Base-by-base conservation (phyloP, 2,888 invertebrate species). In the Leptura quadrifasciata region DNA sequence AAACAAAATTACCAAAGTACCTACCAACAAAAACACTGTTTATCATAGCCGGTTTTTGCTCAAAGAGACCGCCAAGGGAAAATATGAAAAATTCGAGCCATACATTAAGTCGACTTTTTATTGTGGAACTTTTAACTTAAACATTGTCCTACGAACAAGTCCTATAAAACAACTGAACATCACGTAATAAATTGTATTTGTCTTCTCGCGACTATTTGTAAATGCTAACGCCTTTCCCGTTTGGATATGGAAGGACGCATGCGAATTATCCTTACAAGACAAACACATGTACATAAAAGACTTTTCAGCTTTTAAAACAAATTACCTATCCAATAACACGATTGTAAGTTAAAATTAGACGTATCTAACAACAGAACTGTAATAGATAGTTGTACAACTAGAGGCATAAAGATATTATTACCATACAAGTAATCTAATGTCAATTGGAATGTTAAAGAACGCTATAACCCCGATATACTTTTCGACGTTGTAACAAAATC, bases 181-280 rank as follows among this genome's bases (percentile, higher is more conserved):
- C 81, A 79, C 79, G 81, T 82, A 83, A 82, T 83, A 83, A 82
- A 82, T 82, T 80, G 82, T 76, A 78, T 83, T 81, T 82, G 82
- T 83, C 80, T 82, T 78, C 76, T 64, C 74, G 72, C 71, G 79
- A 77, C 82, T 81, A 82, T 82, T 83, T 82, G 81, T 82, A 82
- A 81, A 82, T 76, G 81, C 79, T 81, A 70, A 74, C 74, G 73
- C 76, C 69, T 67, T n/a, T 31, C 68, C 60, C 61, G 68, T 71
- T 57, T 57, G 72, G 70, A 60, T 61, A 60, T 21, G 58, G 58
- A 54, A 15, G 68, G 68, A 35, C 69, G 58, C 35, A n/a, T n/a
- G 69, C 12, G 10, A 58, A 58, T 69, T 58, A 39, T 35, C 69
- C 69, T 58, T 27, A 20, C 55, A 4, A n/a, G 47, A n/a, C 5